Evolutionary conservation across 2,797 vertebrate species (phyloP).

Genomic region (Pseudocheirus occidentalis): DNA sequence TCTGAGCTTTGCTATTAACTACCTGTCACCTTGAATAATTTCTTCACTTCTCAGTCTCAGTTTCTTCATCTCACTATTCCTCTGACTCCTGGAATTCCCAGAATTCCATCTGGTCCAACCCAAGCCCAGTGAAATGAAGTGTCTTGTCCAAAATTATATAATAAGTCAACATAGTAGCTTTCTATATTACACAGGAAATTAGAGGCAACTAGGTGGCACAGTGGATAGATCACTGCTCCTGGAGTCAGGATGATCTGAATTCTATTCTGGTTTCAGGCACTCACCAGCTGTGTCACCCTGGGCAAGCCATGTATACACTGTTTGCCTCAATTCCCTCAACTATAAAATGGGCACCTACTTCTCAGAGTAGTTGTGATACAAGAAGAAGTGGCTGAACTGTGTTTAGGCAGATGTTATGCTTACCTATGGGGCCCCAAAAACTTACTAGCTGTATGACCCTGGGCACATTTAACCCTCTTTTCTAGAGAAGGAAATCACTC

Average conservation of each 20-base stretch:
- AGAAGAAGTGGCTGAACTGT: not conserved
- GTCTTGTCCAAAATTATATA: not conserved
- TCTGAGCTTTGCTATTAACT: not conserved
- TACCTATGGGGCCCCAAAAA: too few relatives aligned
- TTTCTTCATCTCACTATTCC: not conserved
- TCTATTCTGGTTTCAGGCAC: not conserved
- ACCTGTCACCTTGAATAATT: not conserved
- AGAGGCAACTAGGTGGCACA: not conserved
- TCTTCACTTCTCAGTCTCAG: not conserved
- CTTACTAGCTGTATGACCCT: too few relatives aligned
- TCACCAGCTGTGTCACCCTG: not conserved
- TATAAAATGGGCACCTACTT: not conserved
- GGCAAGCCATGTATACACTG: not conserved
- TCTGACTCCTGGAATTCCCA: not conserved
- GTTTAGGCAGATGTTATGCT: not conserved
- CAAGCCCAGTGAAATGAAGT: not conserved
- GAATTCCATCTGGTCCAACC: not conserved
- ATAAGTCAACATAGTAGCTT: not conserved
- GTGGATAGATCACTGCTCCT: not conserved
- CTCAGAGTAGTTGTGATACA: not conserved
- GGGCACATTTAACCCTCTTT: too few relatives aligned
- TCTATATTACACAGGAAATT: not conserved
- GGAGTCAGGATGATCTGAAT: not conserved
- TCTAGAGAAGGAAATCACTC: too few relatives aligned
- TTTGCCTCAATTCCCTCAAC: not conserved